Conservation (phyloP, 2,888 invertebrate genomes). For the Rutpela maculata region DNA sequence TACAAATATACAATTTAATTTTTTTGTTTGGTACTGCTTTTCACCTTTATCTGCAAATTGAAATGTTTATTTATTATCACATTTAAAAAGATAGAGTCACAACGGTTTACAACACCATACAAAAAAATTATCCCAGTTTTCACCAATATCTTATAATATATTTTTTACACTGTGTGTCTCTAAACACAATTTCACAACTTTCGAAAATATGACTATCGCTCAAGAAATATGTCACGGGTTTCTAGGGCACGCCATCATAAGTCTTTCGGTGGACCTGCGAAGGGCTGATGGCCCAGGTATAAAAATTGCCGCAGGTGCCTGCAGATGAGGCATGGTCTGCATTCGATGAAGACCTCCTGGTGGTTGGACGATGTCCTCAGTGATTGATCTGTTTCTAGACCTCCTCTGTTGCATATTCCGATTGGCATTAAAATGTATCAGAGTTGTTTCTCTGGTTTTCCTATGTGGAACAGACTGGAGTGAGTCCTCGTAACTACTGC, state of each 20-base stretch:
- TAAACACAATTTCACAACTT: too few species aligned
- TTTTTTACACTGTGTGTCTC: too few species aligned
- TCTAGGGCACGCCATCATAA: constrained; percentile 61
- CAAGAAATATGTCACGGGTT: constrained; percentile 25
- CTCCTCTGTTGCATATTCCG: constrained; percentile 59
- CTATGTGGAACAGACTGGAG: constrained; percentile 81
- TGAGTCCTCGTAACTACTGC: constrained; percentile 89
- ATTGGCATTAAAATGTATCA: constrained; percentile 48
- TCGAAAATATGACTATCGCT: too few species aligned
- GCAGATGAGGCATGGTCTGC: constrained; percentile 58
- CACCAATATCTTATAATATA: neutral
- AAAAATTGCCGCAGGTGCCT: constrained; percentile 68
- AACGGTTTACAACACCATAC: neutral
- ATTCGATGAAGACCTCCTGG: constrained; percentile 61
- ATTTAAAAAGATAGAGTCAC: neutral
- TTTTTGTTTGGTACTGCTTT: neutral
- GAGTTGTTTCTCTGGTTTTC: constrained; percentile 56
- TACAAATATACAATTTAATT: neutral
- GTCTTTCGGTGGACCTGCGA: constrained; percentile 66
- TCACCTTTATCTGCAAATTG: neutral
- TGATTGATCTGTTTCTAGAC: constrained; percentile 68
- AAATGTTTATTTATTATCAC: neutral
- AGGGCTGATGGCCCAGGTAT: constrained; percentile 65
- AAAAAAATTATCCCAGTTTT: neutral
- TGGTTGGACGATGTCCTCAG: constrained; percentile 64